Base-by-base conservation (phyloP, 92 coral and sea anemone genomes). In the Siderastrea siderea region DNA sequence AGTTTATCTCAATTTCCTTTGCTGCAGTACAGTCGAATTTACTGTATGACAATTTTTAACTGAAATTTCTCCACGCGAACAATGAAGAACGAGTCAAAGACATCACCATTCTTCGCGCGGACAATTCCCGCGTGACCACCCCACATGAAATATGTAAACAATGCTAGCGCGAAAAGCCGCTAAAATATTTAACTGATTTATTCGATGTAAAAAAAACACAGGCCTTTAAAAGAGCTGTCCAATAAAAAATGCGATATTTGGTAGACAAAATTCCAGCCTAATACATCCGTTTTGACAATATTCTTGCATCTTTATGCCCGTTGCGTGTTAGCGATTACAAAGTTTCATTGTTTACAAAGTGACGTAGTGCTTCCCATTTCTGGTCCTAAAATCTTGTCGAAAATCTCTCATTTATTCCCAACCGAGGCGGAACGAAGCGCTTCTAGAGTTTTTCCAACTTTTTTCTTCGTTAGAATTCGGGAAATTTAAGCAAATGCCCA, bases 91-190 rank as follows among this genome's bases (percentile, higher is more conserved):
- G n/a, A 44, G 74, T 17, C 58, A 73, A 60, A 51, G 9, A 45
- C 78, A 82, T 84, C 53, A 38, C 87, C 87, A 84, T 47, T 84
- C 87, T 84, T 84, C 87, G 11, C 87, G 81, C 87, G 87, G 87
- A 84, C 87, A 72, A 74, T 47, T 79, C 92, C 95, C 94, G 93
- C 92, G 86, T 94, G 95, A 93, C 88, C 82, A 75, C 88, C 90
- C 84, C 85, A 83, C 95, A 83, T 80, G 73, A 79, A 90, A 90
- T 89, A 86, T 86, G 94, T 92, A 89, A 92, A 92, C 95, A 92
- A 93, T 55, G 46, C 78, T 43, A 68, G 63, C 74, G 80, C 84
- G 93, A 72, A 84, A 80, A 76, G 83, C 87, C 87, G 74, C 52
- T 55, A 82, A 65, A 77, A 93, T 91, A 91, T 55, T 83, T 62